A percentile compares a stretch with the other conserved stretches of the same genome.
These are phyloP conservation scores for Saguinus imperator DNA, from an alignment of 2,113 vertebrate species.

Conservation along the genomic window DNA sequence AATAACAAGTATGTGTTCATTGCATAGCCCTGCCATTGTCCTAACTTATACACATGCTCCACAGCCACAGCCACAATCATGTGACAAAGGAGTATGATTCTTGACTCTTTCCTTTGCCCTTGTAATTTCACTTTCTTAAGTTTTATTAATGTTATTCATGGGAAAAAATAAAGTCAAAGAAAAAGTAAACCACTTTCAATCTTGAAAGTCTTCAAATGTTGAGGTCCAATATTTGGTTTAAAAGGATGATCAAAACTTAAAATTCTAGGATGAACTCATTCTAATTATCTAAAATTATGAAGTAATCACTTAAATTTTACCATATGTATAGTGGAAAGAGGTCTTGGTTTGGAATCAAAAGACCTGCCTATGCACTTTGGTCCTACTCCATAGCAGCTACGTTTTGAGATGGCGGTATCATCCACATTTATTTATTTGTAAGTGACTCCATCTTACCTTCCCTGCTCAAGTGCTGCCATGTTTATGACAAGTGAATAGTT, in stretches of 20 bases:
- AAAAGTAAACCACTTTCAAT: conserved; percentile 15
- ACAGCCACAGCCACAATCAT: neutral
- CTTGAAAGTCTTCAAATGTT: conserved; percentile 10
- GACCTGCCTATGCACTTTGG: neutral
- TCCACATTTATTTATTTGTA: neutral
- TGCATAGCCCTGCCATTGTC: neutral
- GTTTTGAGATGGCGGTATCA: neutral
- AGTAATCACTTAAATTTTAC: conserved; percentile 34
- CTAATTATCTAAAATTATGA: neutral
- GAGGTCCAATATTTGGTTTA: conserved; percentile 3
- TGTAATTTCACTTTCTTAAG: neutral
- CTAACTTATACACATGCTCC: neutral
- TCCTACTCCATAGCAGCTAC: neutral
- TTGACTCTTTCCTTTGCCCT: neutral
- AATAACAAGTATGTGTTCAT: neutral
- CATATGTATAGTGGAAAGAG: neutral
- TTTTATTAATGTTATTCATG: neutral
- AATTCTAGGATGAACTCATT: conserved; percentile 38
- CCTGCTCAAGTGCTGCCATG: neutral
- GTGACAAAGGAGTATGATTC: neutral
- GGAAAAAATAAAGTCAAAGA: neutral
- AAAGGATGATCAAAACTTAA: neutral
- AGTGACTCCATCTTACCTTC: neutral
- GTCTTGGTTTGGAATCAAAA: neutral
- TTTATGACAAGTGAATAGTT: conserved; percentile 37